Base-by-base conservation (phyloP, 1,140 invertebrate genomes). In the Leptestheria dahalacensis region DNA sequence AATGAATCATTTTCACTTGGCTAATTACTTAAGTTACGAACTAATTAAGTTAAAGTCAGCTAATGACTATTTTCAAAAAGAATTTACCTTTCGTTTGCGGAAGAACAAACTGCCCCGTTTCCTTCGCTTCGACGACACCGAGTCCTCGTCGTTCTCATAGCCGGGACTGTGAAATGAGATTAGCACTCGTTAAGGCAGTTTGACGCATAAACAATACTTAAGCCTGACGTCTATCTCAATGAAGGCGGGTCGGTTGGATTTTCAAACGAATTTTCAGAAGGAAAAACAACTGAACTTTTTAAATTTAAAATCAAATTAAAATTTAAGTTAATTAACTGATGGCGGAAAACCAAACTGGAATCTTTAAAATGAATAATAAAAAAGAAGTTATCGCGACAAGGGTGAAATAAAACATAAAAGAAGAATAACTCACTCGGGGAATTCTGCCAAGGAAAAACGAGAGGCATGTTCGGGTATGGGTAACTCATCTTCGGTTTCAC, bases 81-180 rank as follows among this genome's bases (percentile, higher is more conserved):
- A 49, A 66, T 65, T 66, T 71, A 82, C 81, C 74, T 91, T 91
- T 70, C 90, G 88, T 72, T 88, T 91, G 61, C 88, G 81, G 67
- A 91, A 92, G 76, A 92, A 91, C 49, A 91, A 73, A 59, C 88
- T 91, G 47, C 87, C 87, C 51, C 88, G 77, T 73, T 91, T 92
- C 62, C 86, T 78, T 68, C 86, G 74, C 70, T 92, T 92, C 66
- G 86, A 85, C 41, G 84, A 80, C 67, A 85, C 83, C 68, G 82
- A 80, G 67, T 87, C 85, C 65, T 84, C n/a, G 78, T 79, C 70
- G 78, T 78, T 71, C 76, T 65, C 60, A 58, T 63, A 65, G 28
- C 49, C 62, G 1, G 63, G 64, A 48, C 65, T 82, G 69, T 64
- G 71, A 69, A 63, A 41, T 41, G n/a, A n/a, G n/a, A n/a, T n/a